Base-by-base conservation (phyloP, 2,113 vertebrate species). In the Pteropus alecto region DNA sequence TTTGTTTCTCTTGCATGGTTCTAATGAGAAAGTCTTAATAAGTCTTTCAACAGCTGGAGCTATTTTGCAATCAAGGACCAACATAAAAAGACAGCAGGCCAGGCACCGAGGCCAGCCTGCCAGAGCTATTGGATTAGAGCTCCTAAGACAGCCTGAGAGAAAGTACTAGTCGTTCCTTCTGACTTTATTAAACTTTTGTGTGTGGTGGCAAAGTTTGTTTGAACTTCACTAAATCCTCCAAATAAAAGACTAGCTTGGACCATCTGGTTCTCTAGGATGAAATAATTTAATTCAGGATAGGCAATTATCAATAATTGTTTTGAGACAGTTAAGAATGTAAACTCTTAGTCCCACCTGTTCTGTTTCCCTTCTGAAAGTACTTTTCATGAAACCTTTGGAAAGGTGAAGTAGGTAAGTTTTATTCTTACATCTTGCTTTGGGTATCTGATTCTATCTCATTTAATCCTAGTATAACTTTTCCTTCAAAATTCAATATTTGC, bases 71-170 rank as follows among this genome's bases (percentile, higher is more conserved):
- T 93, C 95, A 90, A 93, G 92, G 76, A 54, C 85, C 92, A 68
- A 96, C 91, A 91, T 95, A 96, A 95, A 97, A 97, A 92, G 97
- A 93, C 94, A 93, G 90, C 87, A 84, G 95, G 79, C 93, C 56
- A 21, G 33, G 88, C 70, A 26, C 30, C 0, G 10, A 67, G 70
- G 61, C 90, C 16, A 18, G 78, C 74, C 71, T 83, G 92, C 87
- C 87, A 85, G 94, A 90, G 67, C 68, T 28, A 38, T 46, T 87
- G 95, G 93, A 97, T 92, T 93, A 90, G 70, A 73, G 84, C 21
- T 70, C 22, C 89, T 79, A 24, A 26, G 24, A 90, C 78, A 84
- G 87, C 76, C 87, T 63, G 30, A 13, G 92, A 97, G 81, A 94
- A 92, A 87, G 92, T 70, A 54, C 94, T 87, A 67, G 94, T 73